These are phyloP conservation scores for Limanda limanda DNA, from an alignment of 2,113 vertebrate species.

Conservation along the genomic window DNA sequence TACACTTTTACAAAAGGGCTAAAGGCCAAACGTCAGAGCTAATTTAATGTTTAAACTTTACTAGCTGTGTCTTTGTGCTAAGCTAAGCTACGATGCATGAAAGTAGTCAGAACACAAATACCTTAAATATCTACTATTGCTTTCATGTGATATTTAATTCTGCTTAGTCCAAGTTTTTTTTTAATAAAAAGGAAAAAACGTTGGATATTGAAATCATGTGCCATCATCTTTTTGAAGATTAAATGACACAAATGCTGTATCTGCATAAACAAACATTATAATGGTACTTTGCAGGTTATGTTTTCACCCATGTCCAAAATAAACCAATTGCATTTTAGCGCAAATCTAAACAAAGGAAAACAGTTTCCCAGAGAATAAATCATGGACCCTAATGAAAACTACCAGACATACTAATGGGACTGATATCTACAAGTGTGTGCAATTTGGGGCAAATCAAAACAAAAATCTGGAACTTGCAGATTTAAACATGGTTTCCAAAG, in stretches of 20 bases:
- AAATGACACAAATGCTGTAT: neutral
- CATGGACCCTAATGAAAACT: too few species aligned
- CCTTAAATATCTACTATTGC: neutral
- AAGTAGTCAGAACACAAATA: neutral
- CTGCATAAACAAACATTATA: slow-evolving; percentile 5
- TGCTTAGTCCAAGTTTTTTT: too few species aligned
- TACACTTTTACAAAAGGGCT: neutral
- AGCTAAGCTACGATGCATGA: neutral
- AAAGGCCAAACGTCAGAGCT: neutral
- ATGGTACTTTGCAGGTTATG: neutral
- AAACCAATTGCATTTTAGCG: too few species aligned
- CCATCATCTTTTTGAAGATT: neutral
- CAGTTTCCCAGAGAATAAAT: too few species aligned
- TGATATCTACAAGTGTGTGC: too few species aligned
- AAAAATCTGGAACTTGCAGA: too few species aligned
- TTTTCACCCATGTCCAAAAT: too few species aligned
- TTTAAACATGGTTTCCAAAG: too few species aligned
- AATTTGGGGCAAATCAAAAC: too few species aligned
- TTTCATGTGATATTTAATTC: neutral
- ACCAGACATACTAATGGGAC: too few species aligned
- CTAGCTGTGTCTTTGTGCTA: neutral
- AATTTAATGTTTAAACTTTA: neutral
- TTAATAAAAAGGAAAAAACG: neutral
- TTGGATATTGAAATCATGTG: neutral
- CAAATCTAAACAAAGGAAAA: too few species aligned